Percentiles rank a stretch among this genome's conserved stretches.
Evolutionary conservation across 2,888 invertebrate genomes (phyloP).

Genomic region (Abrostola tripartita): DNA sequence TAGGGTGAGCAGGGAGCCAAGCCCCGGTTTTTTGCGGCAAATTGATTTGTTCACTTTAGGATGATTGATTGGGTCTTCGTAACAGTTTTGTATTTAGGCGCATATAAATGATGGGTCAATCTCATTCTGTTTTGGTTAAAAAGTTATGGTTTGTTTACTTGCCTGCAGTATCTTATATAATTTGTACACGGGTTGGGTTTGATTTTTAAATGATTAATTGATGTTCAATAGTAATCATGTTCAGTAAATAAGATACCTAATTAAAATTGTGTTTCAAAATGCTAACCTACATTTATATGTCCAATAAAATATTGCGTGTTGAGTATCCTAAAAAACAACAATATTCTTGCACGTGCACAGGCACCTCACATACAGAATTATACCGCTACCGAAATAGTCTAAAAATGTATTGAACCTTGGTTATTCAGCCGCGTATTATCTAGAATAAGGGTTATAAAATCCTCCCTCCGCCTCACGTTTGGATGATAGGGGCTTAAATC

Average conservation of each 20-base stretch:
- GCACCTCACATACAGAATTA: neutral
- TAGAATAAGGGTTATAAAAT: constrained; percentile 36
- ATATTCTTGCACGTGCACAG: neutral
- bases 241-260: no score
- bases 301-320: no score
- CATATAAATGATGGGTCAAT: neutral
- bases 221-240: no score
- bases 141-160: neutral
- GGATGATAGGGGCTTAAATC: constrained; percentile 51
- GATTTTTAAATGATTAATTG: no score
- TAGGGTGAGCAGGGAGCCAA: constrained; percentile 6
- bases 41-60: constrained; percentile 3
- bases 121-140: neutral
- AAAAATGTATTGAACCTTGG: constrained; percentile 14
- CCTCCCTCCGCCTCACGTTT: constrained; percentile 24
- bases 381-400: neutral
- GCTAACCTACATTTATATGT: no score
- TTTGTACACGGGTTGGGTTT: no score
- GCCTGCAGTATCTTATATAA: no score
- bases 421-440: constrained; percentile 23
- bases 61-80: neutral
- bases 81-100: neutral
- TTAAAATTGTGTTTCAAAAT: no score
- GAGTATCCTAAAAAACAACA: no score
- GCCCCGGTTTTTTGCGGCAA: neutral